These are phyloP conservation scores for Anhinga rufa DNA, from an alignment of 2,113 vertebrate genomes.

Conservation along the genomic window DNA sequence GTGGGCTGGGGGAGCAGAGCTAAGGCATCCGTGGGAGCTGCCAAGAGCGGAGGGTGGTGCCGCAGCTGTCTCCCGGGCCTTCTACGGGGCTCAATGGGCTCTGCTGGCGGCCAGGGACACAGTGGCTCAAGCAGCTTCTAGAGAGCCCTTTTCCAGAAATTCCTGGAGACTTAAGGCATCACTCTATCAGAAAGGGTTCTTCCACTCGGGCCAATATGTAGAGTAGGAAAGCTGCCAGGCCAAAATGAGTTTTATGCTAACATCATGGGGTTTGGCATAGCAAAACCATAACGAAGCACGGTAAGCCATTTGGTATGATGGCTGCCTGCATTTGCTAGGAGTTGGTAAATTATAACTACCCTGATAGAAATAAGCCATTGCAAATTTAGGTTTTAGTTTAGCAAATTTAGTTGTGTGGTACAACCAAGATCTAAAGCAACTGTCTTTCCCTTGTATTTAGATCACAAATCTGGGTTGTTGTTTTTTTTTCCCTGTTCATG, in stretches of 20 bases:
- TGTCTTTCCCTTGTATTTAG: neutral
- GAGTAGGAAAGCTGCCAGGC: neutral
- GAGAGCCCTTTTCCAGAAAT: neutral
- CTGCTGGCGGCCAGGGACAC: rapidly evolving
- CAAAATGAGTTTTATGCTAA: neutral
- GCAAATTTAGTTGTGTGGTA: neutral
- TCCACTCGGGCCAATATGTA: no score
- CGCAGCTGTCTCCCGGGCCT: neutral
- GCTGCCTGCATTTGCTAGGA: neutral
- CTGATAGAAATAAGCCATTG: neutral
- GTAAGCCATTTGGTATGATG: neutral
- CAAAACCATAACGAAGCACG: rapidly evolving
- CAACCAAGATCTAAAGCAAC: neutral
- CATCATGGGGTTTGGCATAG: neutral
- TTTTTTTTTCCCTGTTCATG: neutral
- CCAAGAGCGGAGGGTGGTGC: neutral
- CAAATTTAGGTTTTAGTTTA: neutral
- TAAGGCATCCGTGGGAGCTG: neutral
- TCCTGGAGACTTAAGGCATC: neutral
- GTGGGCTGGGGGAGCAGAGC: neutral
- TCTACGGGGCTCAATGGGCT: neutral
- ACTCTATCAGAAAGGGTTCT: neutral
- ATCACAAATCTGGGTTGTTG: neutral
- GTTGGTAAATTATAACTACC: neutral
- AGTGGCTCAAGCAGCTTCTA: rapidly evolving